Evolutionary conservation across 2,113 vertebrate species (phyloP).

Genomic region (Toxotes chatareus): DNA sequence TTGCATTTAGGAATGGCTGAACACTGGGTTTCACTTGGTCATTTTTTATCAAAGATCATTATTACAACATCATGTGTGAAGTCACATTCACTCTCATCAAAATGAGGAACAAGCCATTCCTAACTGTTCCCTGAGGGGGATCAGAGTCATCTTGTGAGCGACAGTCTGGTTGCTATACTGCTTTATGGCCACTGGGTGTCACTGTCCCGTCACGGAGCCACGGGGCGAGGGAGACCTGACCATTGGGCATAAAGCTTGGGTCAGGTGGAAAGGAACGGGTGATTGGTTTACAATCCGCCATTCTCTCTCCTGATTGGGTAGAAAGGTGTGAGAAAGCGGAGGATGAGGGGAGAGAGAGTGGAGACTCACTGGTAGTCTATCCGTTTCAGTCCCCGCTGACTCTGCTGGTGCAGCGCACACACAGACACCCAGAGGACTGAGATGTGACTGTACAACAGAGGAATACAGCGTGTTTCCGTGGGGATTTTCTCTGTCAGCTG

Average conservation of each 20-base stretch:
- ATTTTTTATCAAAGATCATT: too few species aligned
- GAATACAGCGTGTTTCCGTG: slow-evolving; percentile 63
- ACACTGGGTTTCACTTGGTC: too few species aligned
- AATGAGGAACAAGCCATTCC: not conserved
- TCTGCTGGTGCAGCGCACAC: slow-evolving; percentile 32
- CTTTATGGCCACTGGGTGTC: slow-evolving; percentile 55
- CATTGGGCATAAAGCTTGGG: slow-evolving; percentile 61
- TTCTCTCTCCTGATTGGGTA: slow-evolving; percentile 74
- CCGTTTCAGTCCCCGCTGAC: slow-evolving; percentile 50
- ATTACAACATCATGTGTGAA: too few species aligned
- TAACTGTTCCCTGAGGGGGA: not conserved
- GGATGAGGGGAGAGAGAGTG: slow-evolving; percentile 23
- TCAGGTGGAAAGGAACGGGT: slow-evolving; percentile 72
- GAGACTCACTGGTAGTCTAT: slow-evolving; percentile 31
- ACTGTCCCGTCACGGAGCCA: slow-evolving; percentile 21
- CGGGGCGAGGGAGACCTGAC: slow-evolving; percentile 23
- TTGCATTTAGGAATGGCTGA: too few species aligned
- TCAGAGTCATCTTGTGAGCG: not conserved
- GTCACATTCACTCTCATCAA: not conserved
- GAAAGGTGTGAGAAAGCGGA: slow-evolving; percentile 55
- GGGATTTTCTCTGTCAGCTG: slow-evolving; percentile 57
- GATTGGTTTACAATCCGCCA: slow-evolving; percentile 75
- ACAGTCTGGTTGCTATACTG: not conserved
- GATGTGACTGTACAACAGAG: slow-evolving; percentile 70
- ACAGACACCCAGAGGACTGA: slow-evolving; percentile 41